A percentile compares a stretch with the other conserved stretches of the same genome.
phyloP scores from a whole-genome alignment of 2,888 invertebrate genomes.

The Pachliopta kotzebuea region DNA sequence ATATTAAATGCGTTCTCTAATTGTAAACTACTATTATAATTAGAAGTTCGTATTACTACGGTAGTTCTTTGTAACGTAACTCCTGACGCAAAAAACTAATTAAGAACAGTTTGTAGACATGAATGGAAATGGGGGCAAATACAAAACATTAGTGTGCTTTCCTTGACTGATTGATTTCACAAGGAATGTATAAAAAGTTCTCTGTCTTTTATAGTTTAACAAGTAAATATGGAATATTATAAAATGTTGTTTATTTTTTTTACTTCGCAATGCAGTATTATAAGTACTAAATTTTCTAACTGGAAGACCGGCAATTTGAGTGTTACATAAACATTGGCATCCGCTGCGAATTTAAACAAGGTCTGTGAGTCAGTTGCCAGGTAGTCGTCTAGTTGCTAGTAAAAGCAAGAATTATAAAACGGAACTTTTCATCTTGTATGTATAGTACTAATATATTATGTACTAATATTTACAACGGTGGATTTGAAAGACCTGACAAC shows the following conservation, averaged over 20 bases:
- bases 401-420: no score
- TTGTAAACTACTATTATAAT: slow-evolving; percentile 37
- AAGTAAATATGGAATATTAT: neutral
- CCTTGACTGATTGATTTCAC: no score
- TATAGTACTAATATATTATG: no score
- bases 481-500: no score
- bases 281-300: neutral
- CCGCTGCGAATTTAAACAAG: slow-evolving; percentile 5
- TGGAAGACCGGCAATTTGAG: neutral
- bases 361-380: neutral
- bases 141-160: no score
- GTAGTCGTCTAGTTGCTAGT: no score
- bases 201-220: neutral
- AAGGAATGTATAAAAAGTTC: no score
- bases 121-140: no score
- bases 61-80: slow-evolving; percentile 1
- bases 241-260: neutral
- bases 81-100: slow-evolving; percentile 9
- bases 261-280: neutral
- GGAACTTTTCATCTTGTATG: no score
- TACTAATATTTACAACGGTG: no score
- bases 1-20: slow-evolving; percentile 39
- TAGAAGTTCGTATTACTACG: slow-evolving; percentile 20
- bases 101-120: neutral
- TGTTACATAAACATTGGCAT: slow-evolving; percentile 3